Base-by-base conservation (phyloP, 2,888 invertebrate genomes). In the Lymantria monacha region DNA sequence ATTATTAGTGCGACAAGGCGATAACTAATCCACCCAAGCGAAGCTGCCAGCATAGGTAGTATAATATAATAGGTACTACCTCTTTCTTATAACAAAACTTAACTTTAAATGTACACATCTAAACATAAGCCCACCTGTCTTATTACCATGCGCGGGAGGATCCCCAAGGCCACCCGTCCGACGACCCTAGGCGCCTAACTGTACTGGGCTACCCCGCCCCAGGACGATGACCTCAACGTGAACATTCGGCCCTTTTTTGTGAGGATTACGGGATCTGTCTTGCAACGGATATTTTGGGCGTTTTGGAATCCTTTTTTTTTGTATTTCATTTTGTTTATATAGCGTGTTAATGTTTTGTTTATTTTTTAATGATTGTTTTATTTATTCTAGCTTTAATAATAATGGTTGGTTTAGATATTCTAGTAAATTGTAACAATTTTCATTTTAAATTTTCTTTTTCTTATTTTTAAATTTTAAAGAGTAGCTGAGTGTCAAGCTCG, bases 161-260 rank as follows among this genome's bases (percentile, higher is more conserved):
- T 44, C 51, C 55, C 50, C 70, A 70, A 70, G 70, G 70, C 67
- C 70, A 59, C 47, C 30, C 44, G 58, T 42, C 46, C 63, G 57
- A 53, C 63, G 70, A 66, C 71, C 70, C 63, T 33, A 13, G n/a
- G 11, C 30, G 40, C 22, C 40, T 64, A 61, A 59, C 70, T 59
- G 65, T 70, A 70, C 46, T 46, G 70, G 69, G 70, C 61, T 69
- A 67, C 61, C 68, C 68, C 62, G 49, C 10, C 52, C 13, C 43
- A 57, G 66, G 66, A 44, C 66, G 57, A 59, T 56, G 66, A 67
- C 69, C 66, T 40, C 12, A 44, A n/a, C 46, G 45, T 44, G 43
- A 42, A 46, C 49, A 48, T 53, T 42, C 33, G 46, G 30, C 44
- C 43, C 33, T 48, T 61, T 66, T 56, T 61, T 55, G 55, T 67